Evolutionary conservation across 2,113 vertebrate genomes (phyloP).

Genomic region (Nasalis larvatus): DNA sequence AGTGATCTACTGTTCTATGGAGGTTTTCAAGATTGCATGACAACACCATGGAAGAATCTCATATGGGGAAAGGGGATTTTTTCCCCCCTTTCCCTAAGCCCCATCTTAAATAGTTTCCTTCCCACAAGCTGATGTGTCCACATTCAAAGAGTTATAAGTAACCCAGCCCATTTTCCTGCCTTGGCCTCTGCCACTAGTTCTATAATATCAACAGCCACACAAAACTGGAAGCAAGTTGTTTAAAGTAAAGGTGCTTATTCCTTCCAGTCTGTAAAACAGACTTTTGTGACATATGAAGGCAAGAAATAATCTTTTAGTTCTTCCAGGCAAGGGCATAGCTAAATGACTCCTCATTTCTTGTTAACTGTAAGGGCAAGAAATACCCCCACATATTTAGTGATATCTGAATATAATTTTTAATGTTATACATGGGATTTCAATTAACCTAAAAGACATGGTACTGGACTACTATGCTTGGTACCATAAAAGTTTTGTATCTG

Average conservation of each 20-base stretch:
- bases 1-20: slow-evolving; percentile 45
- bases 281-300: neutral
- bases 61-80: slow-evolving; percentile 63
- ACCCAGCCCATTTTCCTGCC: slow-evolving; percentile 47
- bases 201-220: slow-evolving; percentile 37
- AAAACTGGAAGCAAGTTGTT: slow-evolving; percentile 60
- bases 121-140: slow-evolving; percentile 70
- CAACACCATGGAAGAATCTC: slow-evolving; percentile 75
- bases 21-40: slow-evolving; percentile 73
- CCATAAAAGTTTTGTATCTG: neutral
- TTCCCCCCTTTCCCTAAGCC: slow-evolving; percentile 4
- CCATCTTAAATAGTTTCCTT: slow-evolving; percentile 75
- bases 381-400: neutral
- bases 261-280: slow-evolving; percentile 24
- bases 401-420: neutral
- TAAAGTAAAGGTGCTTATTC: slow-evolving; percentile 57
- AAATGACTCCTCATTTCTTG: slow-evolving; percentile 1
- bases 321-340: neutral
- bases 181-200: slow-evolving; percentile 31
- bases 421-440: neutral
- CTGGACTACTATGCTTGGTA: neutral
- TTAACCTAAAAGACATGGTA: neutral
- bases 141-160: slow-evolving; percentile 60
- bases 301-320: slow-evolving; percentile 11
- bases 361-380: neutral